Conservation (phyloP, 2,888 invertebrate species). For the Panzeria rudis region DNA sequence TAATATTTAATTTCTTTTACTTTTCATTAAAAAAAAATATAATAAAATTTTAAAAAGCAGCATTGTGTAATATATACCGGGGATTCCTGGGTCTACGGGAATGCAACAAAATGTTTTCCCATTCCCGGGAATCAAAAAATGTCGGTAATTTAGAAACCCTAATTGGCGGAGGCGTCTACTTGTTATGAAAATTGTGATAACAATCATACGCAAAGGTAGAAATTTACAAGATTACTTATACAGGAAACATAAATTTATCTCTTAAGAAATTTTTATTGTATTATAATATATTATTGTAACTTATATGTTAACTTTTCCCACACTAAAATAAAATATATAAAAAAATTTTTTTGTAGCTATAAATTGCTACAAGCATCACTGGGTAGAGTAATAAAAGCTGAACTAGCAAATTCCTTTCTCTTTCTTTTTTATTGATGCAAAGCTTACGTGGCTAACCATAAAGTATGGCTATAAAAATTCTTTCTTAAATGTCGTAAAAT, state of each 20-base stretch:
- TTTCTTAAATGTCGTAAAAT: constrained; percentile 1
- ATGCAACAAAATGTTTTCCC: too few species aligned
- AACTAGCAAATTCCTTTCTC: background rate
- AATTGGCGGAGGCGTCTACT: too few species aligned
- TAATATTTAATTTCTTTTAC: too few species aligned
- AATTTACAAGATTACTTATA: background rate
- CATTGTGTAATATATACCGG: too few species aligned
- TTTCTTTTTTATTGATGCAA: background rate
- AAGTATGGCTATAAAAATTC: background rate
- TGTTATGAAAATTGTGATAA: background rate
- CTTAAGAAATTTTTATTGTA: background rate
- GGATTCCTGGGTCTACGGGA: too few species aligned
- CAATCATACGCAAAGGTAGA: constrained; percentile 1
- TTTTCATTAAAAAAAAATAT: too few species aligned
- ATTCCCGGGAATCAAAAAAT: too few species aligned
- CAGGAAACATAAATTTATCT: too few species aligned
- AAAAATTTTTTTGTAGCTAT: background rate
- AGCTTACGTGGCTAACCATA: background rate
- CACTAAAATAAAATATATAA: background rate
- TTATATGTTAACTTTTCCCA: background rate
- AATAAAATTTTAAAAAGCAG: too few species aligned
- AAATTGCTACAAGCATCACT: background rate
- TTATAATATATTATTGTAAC: too few species aligned
- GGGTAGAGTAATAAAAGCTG: background rate
- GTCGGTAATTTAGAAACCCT: too few species aligned